Percentiles rank a stretch among this genome's conserved stretches.
phyloP scores from a whole-genome alignment of 1,140 invertebrate genomes.

The Goniozus legneri region DNA sequence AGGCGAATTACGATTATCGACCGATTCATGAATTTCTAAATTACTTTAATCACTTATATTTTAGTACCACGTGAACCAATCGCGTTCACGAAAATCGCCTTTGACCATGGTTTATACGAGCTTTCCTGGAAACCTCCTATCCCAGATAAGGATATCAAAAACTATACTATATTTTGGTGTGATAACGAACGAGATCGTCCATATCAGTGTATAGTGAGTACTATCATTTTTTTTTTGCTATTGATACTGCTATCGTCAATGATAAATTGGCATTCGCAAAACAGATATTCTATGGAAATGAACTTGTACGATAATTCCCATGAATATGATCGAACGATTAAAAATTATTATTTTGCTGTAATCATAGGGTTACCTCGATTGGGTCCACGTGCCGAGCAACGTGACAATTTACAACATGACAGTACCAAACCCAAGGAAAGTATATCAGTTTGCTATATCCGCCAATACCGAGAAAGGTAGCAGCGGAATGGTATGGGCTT shows the following conservation, averaged over 20 bases:
- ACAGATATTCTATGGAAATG: neutral
- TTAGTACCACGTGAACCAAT: slow-evolving; percentile 52
- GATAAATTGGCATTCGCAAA: neutral
- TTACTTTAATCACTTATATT: neutral
- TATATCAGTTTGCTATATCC: slow-evolving; percentile 70
- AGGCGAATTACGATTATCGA: too few relatives aligned
- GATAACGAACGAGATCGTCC: slow-evolving; percentile 59
- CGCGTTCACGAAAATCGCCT: slow-evolving; percentile 66
- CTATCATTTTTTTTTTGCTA: neutral
- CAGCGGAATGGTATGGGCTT: slow-evolving; percentile 76
- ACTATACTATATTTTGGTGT: slow-evolving; percentile 77
- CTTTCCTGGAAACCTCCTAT: slow-evolving; percentile 65
- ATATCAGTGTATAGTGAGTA: slow-evolving; percentile 58
- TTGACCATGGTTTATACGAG: slow-evolving; percentile 64
- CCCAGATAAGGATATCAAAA: slow-evolving; percentile 40
- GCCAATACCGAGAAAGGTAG: slow-evolving; percentile 62
- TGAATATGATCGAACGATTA: neutral
- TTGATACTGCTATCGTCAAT: too few relatives aligned
- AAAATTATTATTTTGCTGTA: too few relatives aligned
- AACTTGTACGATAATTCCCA: neutral
- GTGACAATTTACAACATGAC: slow-evolving; percentile 54
- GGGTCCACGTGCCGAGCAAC: slow-evolving; percentile 53
- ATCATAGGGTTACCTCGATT: slow-evolving; percentile 58
- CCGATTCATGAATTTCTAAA: too few relatives aligned
- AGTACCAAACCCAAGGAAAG: slow-evolving; percentile 48